Base-by-base conservation (phyloP, 2,797 vertebrate species). In the Perodicticus potto region DNA sequence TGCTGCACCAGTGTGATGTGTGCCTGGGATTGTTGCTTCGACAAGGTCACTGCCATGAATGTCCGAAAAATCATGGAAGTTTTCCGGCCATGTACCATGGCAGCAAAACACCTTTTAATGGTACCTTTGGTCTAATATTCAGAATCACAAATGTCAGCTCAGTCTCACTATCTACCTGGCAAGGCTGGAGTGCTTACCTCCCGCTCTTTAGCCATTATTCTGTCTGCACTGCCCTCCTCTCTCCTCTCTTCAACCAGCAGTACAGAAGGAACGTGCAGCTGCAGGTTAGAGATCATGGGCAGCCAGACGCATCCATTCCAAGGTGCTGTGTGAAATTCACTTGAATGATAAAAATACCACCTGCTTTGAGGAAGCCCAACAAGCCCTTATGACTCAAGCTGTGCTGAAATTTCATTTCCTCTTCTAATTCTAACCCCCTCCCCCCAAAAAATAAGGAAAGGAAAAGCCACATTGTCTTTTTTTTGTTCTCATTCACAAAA, bases 331-430 rank as follows among this genome's bases (percentile, higher is more conserved):
- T 59, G 85, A 82, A 84, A 74, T 59, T 73, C 85, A 65, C 37
- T 70, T 32, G 59, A 93, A 72, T 72, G 17, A 19, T 65, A 72
- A 80, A 89, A 82, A 23, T 16, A 65, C 57, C 10, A 22, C 34
- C 69, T 92, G 82, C 22, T 84, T 40, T 69, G 80, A 85, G 89
- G 92, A 97, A 97, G 70, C 65, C 82, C 5, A 1, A 27, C 19
- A 53, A 65, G 10, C 7, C n/a, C 27, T 74, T 53, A 59, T 93
- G 95, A 96, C 37, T 96, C 89, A 93, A 4, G 7, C 74, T 29
- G 27, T 1, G 4, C 29, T 72, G 34, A 14, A 11, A 90, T 95
- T 96, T 96, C 94, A 86, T 86, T 97, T 97, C 94, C 94, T 97
- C 82, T 95, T 63, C 63, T 11, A 34, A 57, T 22, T 76, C 86